Conservation (phyloP, 2,888 invertebrate genomes). For the Melanchra persicariae region DNA sequence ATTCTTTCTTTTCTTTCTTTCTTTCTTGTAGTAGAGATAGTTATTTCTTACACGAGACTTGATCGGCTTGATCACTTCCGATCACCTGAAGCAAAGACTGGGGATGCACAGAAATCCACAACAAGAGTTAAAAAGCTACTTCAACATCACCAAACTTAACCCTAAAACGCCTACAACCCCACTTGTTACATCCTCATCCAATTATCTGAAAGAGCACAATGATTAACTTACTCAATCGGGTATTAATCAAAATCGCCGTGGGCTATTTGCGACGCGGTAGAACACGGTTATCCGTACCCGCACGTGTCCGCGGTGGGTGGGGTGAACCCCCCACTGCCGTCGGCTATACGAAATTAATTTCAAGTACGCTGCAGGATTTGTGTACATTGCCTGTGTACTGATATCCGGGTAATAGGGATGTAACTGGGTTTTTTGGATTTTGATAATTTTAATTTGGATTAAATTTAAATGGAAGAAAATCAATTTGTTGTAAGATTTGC, state of each 20-base stretch:
- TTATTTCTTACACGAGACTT: no score
- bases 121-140: background rate
- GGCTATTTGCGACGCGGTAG: conserved; percentile 73
- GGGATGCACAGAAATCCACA: background rate
- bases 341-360: conserved; percentile 89
- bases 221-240: conserved; percentile 71
- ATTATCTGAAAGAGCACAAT: conserved; percentile 62
- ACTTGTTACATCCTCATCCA: conserved; percentile 57
- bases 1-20: no score
- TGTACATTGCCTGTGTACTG: conserved; percentile 81
- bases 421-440: conserved; percentile 65
- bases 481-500: background rate
- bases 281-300: conserved; percentile 74
- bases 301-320: conserved; percentile 79
- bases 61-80: no score
- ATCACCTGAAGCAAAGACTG: background rate
- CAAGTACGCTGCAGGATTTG: conserved; percentile 83
- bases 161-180: conserved; percentile 14
- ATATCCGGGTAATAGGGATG: conserved; percentile 66
- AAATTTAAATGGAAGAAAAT: background rate
- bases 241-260: conserved; percentile 69
- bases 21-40: no score
- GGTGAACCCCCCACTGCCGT: conserved; percentile 62
- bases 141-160: background rate
- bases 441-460: background rate